These are phyloP conservation scores for Eilema depressum DNA, from an alignment of 2,888 invertebrate genomes.

Conservation along the genomic window DNA sequence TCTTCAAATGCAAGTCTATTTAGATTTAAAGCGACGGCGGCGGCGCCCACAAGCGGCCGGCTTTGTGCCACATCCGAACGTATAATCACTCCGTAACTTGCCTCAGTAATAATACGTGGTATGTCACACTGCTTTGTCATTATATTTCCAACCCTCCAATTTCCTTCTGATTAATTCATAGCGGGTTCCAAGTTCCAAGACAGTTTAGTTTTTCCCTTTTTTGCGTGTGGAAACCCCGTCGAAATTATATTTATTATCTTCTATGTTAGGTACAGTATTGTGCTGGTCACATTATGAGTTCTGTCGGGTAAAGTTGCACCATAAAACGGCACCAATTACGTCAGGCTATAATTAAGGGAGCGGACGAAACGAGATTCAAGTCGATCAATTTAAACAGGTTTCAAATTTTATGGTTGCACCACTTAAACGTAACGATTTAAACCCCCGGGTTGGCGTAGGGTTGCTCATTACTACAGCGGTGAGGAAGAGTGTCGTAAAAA, in stretches of 20 bases:
- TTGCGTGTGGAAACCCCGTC: no score
- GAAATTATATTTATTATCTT: constrained; percentile 17
- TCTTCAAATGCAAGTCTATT: constrained; percentile 22
- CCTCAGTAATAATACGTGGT: constrained; percentile 9
- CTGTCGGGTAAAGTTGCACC: constrained; percentile 22
- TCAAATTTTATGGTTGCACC: constrained; percentile 39
- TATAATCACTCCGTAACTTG: constrained; percentile 8
- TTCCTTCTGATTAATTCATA: background rate
- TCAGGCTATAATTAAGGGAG: constrained; percentile 16
- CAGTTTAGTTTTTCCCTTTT: background rate
- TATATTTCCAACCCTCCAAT: background rate
- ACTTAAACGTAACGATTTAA: constrained; percentile 47
- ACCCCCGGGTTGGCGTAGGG: constrained; percentile 49
- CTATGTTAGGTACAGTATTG: background rate
- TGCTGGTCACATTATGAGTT: constrained; percentile 5
- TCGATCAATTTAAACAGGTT: constrained; percentile 39
- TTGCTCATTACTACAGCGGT: constrained; percentile 57
- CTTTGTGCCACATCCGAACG: constrained; percentile 15
- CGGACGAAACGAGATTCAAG: constrained; percentile 28
- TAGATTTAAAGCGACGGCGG: constrained; percentile 18
- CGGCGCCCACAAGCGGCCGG: constrained; percentile 8
- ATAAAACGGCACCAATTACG: constrained; percentile 20
- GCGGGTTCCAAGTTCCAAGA: background rate
- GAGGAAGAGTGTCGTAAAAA: constrained; percentile 58
- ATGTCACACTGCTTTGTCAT: constrained; percentile 7